Evolutionary conservation across 2,888 invertebrate species (phyloP).

Genomic region (Heliothis peltigera): DNA sequence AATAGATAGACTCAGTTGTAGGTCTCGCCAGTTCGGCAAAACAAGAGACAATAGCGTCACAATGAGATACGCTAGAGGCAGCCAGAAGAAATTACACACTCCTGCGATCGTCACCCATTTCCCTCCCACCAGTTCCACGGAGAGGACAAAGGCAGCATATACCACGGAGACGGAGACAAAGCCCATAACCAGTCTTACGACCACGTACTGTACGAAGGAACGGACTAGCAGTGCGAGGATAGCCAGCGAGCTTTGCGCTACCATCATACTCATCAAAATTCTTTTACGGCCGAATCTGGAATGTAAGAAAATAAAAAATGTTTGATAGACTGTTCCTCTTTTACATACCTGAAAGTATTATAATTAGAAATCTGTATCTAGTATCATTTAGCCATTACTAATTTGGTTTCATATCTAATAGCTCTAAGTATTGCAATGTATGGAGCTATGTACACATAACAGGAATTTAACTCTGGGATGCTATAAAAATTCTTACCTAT

Average conservation of each 20-base stretch:
- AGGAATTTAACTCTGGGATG: too few species aligned
- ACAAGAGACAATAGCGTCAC: constrained; percentile 93
- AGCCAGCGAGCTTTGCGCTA: constrained; percentile 92
- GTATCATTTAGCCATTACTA: too few species aligned
- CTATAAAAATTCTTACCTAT: constrained; percentile 86
- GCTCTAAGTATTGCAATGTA: not conserved
- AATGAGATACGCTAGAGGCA: constrained; percentile 93
- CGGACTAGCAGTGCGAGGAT: constrained; percentile 92
- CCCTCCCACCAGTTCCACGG: constrained; percentile 94
- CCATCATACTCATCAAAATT: constrained; percentile 92
- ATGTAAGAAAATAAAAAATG: constrained; percentile 46
- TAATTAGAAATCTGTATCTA: too few species aligned
- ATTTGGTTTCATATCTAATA: not conserved
- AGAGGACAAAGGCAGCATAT: constrained; percentile 94
- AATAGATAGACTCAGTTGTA: constrained; percentile 93
- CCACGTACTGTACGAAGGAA: constrained; percentile 92
- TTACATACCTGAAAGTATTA: too few species aligned
- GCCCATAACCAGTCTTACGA: constrained; percentile 92
- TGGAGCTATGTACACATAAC: too few species aligned
- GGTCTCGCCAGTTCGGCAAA: constrained; percentile 92
- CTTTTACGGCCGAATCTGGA: constrained; percentile 93
- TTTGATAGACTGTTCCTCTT: too few species aligned
- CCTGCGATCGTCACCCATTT: constrained; percentile 95
- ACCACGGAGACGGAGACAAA: constrained; percentile 95
- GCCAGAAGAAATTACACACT: constrained; percentile 94